These are phyloP conservation scores for Caenorhabditis wallacei DNA, from an alignment of 2,888 invertebrate genomes.

Conservation along the genomic window DNA sequence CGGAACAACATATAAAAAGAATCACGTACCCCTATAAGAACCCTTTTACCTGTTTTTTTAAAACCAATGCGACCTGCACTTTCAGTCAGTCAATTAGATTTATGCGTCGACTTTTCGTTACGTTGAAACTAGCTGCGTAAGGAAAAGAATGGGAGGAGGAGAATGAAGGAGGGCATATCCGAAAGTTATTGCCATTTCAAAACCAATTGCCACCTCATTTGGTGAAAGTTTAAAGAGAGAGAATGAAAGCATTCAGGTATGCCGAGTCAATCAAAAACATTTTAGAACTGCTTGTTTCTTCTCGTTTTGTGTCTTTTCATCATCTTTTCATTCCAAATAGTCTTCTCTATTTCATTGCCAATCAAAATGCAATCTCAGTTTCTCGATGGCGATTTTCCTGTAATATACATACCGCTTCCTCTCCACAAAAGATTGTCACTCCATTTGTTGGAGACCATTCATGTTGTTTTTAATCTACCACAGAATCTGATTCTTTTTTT, in stretches of 20 bases:
- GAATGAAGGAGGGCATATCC: slow-evolving; percentile 29
- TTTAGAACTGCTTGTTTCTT: slow-evolving; percentile 18
- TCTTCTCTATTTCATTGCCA: slow-evolving; percentile 54
- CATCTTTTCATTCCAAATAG: slow-evolving; percentile 5
- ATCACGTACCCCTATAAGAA: slow-evolving; percentile 20
- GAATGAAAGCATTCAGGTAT: slow-evolving; percentile 23
- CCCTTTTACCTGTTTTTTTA: slow-evolving; percentile 21
- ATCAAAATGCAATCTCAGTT: slow-evolving; percentile 58
- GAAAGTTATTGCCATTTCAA: slow-evolving; percentile 55
- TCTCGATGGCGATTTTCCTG: slow-evolving; percentile 45
- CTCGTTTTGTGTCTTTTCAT: slow-evolving; percentile 21
- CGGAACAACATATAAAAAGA: slow-evolving; percentile 46
- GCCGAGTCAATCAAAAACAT: slow-evolving; percentile 38
- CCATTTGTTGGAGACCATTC: slow-evolving; percentile 4
- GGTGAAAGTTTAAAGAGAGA: slow-evolving; percentile 23
- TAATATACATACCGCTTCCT: slow-evolving; percentile 47
- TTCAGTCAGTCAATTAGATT: slow-evolving; percentile 48
- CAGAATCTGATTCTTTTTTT: not conserved
- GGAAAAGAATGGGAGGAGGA: not conserved
- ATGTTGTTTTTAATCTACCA: not conserved
- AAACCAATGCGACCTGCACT: slow-evolving; percentile 32
- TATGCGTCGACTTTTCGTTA: slow-evolving; percentile 17
- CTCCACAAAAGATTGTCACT: slow-evolving; percentile 39
- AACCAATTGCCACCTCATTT: slow-evolving; percentile 54
- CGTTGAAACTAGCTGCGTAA: slow-evolving; percentile 36